Percentiles rank a stretch among this genome's conserved stretches.
These are phyloP conservation scores for Tiaroga cobitis DNA, from an alignment of 2,797 vertebrate genomes.

Conservation along the genomic window DNA sequence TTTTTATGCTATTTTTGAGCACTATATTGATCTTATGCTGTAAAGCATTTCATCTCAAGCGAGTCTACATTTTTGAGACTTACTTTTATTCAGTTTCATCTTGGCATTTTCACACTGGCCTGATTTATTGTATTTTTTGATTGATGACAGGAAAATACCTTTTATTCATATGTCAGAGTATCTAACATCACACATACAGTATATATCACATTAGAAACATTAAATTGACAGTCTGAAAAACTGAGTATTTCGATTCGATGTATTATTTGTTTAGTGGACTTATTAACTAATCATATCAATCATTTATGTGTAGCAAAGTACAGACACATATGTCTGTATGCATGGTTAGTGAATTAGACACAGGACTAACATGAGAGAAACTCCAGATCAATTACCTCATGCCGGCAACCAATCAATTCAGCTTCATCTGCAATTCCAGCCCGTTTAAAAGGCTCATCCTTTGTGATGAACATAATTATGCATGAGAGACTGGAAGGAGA, in stretches of 20 bases:
- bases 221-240: too few relatives aligned
- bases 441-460: slow-evolving; percentile 58
- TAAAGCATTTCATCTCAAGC: background rate
- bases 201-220: too few relatives aligned
- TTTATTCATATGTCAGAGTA: too few relatives aligned
- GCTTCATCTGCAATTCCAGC: slow-evolving; percentile 70
- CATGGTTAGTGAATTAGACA: background rate
- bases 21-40: slow-evolving; percentile 10
- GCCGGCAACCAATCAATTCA: slow-evolving; percentile 67
- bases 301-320: background rate
- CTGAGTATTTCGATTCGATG: too few relatives aligned
- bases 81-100: background rate
- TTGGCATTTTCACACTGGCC: background rate
- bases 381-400: slow-evolving; percentile 65
- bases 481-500: slow-evolving; percentile 44
- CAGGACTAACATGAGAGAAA: slow-evolving; percentile 32
- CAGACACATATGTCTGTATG: background rate
- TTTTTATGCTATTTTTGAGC: slow-evolving; percentile 6
- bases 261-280: background rate
- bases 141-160: too few relatives aligned
- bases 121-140: background rate
- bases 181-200: too few relatives aligned
- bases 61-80: background rate
- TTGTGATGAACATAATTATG: slow-evolving; percentile 69
- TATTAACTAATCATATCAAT: background rate